Evolutionary conservation across 1,140 invertebrate genomes (phyloP).

Genomic region (Orius insidiosus): DNA sequence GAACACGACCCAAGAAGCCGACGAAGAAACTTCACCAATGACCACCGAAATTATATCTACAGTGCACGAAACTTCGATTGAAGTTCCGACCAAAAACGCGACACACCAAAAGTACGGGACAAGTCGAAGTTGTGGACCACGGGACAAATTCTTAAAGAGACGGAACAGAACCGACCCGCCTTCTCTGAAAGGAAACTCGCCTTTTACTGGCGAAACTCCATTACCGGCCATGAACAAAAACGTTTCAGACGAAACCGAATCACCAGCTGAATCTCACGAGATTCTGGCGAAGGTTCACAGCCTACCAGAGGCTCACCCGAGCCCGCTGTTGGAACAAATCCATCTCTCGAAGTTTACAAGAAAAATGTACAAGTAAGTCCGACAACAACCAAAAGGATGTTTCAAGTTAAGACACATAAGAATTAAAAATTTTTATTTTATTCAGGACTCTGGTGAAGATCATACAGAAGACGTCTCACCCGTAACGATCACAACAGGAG

Average conservation of each 20-base stretch:
- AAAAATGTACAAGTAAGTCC: conserved; percentile 8
- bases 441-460: conserved; percentile 8
- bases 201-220: conserved; percentile 11
- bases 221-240: conserved; percentile 2
- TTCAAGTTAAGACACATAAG: neutral
- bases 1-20: conserved; percentile 8
- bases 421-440: neutral
- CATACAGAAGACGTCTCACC: conserved; percentile 1
- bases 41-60: neutral
- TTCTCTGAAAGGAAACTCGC: conserved; percentile 18
- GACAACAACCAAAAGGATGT: too few relatives aligned
- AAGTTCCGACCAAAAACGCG: conserved; percentile 10
- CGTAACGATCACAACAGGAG: neutral
- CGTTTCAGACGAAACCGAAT: conserved; percentile 8
- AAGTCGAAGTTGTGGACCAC: too few relatives aligned
- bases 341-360: conserved; percentile 9
- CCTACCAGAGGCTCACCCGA: too few relatives aligned
- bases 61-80: neutral
- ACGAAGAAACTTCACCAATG: neutral
- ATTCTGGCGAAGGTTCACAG: conserved; percentile 1
- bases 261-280: conserved; percentile 9
- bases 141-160: too few relatives aligned
- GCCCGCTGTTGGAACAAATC: neutral
- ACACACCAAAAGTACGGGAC: neutral
- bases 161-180: conserved; percentile 17